These are phyloP conservation scores for Mus spretus DNA, from an alignment of 2,797 vertebrate species.

Conservation along the genomic window DNA sequence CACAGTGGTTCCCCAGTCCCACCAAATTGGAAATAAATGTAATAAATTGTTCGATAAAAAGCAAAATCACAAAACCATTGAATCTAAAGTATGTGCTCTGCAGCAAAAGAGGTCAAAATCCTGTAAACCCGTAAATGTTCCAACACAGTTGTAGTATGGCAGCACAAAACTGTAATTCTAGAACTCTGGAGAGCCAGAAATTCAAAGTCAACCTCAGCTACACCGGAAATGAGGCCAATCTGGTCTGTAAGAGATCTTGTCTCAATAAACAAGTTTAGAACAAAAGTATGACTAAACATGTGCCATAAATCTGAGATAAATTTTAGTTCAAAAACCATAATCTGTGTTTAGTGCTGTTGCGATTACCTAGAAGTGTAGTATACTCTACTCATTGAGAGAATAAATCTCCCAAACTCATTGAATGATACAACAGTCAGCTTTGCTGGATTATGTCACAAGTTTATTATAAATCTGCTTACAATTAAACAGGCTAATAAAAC, in stretches of 20 bases:
- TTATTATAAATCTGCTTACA: constrained; percentile 20
- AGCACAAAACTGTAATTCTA: neutral
- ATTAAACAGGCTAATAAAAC: neutral
- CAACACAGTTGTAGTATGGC: neutral
- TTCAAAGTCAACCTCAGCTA: neutral
- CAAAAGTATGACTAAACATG: neutral
- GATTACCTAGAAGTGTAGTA: neutral
- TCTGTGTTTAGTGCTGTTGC: neutral
- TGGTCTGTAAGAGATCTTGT: neutral
- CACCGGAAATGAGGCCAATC: neutral
- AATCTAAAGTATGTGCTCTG: neutral
- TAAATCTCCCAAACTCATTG: constrained; percentile 20
- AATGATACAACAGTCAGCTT: neutral
- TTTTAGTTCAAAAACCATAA: neutral
- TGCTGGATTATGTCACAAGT: neutral
- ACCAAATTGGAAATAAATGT: neutral
- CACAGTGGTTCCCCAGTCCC: neutral
- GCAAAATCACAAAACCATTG: neutral
- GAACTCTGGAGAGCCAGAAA: neutral
- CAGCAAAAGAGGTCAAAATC: neutral
- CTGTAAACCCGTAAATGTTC: neutral
- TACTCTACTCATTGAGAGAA: neutral
- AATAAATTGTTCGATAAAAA: neutral
- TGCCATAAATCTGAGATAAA: constrained; percentile 24
- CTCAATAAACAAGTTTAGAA: neutral